Conservation (phyloP, 23 tunicate species). For the Diplosoma virens region DNA sequence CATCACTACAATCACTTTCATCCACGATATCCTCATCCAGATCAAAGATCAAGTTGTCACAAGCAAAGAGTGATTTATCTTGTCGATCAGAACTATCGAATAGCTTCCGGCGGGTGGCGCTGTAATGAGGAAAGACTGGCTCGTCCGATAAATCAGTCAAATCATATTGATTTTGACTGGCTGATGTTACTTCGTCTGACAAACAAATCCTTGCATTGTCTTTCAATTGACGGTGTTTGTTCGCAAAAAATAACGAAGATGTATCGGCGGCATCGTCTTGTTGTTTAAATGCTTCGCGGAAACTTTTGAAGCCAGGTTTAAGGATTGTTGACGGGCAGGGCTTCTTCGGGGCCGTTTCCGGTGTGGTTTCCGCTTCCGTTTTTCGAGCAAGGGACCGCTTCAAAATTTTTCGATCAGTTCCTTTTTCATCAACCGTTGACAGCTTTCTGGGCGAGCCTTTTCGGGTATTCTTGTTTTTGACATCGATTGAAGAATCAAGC, state of each 20-base stretch:
- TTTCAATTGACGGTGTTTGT: neutral
- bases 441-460: too few relatives aligned
- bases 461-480: too few relatives aligned
- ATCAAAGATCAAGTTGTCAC: too few relatives aligned
- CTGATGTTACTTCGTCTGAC: neutral
- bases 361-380: neutral
- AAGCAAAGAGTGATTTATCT: neutral
- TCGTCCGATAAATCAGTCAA: neutral
- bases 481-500: too few relatives aligned
- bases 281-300: neutral
- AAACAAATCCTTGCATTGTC: too few relatives aligned
- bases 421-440: too few relatives aligned
- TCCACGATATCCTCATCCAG: neutral
- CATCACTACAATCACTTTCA: slow-evolving; percentile 25
- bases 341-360: neutral
- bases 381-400: too few relatives aligned
- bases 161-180: neutral
- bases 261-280: neutral
- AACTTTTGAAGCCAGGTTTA: neutral
- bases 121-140: too few relatives aligned
- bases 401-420: too few relatives aligned
- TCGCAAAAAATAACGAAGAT: neutral
- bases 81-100: neutral
- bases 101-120: neutral
- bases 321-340: neutral